phyloP scores from a whole-genome alignment of 1,140 invertebrate species.

The Carposina sasakii region DNA sequence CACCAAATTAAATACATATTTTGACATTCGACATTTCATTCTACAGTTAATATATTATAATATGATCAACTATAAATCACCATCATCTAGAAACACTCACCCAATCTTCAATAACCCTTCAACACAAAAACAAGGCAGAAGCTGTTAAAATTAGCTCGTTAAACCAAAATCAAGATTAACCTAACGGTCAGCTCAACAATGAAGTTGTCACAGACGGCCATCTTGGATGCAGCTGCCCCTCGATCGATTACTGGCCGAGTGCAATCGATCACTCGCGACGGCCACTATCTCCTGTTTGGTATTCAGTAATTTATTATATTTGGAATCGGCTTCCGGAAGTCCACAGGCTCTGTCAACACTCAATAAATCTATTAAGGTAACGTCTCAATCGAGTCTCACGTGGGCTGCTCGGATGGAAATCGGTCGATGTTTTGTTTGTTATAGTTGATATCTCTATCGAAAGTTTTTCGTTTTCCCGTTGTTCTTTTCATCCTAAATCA shows the following conservation, averaged over 20 bases:
- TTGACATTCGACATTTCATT: no score
- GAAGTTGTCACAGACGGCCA: slow-evolving; percentile 47
- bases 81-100: no score
- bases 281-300: slow-evolving; percentile 34
- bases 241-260: slow-evolving; percentile 36
- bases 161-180: slow-evolving; percentile 12
- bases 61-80: no score
- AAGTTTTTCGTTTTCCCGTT: neutral
- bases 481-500: no score
- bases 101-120: no score
- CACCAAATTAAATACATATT: no score
- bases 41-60: no score
- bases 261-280: slow-evolving; percentile 44
- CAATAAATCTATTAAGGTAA: slow-evolving; percentile 63
- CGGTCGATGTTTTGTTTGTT: no score
- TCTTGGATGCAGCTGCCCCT: slow-evolving; percentile 37
- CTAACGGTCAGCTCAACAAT: slow-evolving; percentile 31
- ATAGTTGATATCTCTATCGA: neutral
- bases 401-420: slow-evolving; percentile 2
- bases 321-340: slow-evolving; percentile 44
- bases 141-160: no score
- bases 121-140: no score
- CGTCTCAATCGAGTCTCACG: slow-evolving; percentile 27
- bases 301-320: slow-evolving; percentile 50
- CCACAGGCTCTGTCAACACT: slow-evolving; percentile 50